phyloP scores from a whole-genome alignment of 2,888 invertebrate genomes.

The Andricus curvator region DNA sequence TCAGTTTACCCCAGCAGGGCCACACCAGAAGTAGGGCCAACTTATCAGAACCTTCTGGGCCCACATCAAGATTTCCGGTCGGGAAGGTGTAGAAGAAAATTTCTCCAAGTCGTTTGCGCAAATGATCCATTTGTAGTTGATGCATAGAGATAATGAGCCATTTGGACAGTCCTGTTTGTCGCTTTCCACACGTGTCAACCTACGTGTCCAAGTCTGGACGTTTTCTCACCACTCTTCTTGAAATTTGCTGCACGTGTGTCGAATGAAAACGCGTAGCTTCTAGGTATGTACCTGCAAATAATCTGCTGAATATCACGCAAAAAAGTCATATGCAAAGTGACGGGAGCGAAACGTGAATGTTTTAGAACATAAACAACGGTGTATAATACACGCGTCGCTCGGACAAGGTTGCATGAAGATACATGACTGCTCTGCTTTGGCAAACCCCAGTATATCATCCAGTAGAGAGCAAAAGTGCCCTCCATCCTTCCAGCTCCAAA shows the following conservation, averaged over 20 bases:
- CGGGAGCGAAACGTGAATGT: not conserved
- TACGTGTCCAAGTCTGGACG: not conserved
- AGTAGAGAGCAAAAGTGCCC: slow-evolving; percentile 1
- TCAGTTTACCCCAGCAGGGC: too few species aligned
- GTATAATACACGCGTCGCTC: not conserved
- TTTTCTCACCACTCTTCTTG: not conserved
- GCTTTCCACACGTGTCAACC: slow-evolving; percentile 2
- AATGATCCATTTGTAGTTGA: not conserved
- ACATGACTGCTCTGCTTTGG: slow-evolving; percentile 2
- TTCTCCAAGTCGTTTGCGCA: not conserved
- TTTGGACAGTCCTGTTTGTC: not conserved
- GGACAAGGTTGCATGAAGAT: slow-evolving; percentile 2
- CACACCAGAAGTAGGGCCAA: too few species aligned
- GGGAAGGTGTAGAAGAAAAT: too few species aligned
- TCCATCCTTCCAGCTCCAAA: not conserved
- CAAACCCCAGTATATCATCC: not conserved
- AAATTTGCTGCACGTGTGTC: slow-evolving; percentile 2
- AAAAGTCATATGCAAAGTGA: not conserved
- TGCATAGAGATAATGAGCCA: slow-evolving; percentile 1
- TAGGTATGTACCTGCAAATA: not conserved
- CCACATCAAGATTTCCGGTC: too few species aligned
- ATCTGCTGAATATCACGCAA: not conserved
- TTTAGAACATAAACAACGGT: not conserved
- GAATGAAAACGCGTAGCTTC: not conserved
- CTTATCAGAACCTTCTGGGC: too few species aligned